Evolutionary conservation across 2,888 invertebrate species (phyloP).

Genomic region (Gisinianus flammeolus): DNA sequence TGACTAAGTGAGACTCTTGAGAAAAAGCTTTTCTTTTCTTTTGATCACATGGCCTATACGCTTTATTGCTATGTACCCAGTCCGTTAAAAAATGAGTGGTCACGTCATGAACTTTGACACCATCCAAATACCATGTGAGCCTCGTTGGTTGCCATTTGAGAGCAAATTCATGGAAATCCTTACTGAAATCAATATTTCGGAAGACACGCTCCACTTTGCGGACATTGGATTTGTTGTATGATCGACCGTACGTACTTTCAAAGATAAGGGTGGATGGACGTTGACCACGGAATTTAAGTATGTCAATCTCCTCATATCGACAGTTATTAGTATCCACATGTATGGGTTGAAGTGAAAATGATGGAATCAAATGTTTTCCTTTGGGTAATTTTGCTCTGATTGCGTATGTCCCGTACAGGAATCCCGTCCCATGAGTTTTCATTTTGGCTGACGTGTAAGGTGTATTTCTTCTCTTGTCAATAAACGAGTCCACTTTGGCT

Average conservation of each 20-base stretch:
- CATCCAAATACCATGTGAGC: constrained; percentile 56
- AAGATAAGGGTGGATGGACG: constrained; percentile 49
- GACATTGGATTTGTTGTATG: constrained; percentile 43
- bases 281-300: constrained; percentile 52
- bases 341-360: constrained; percentile 51
- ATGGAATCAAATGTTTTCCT: constrained; percentile 52
- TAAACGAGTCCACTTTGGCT: constrained; percentile 40
- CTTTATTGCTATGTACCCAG: constrained; percentile 50
- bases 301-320: constrained; percentile 56
- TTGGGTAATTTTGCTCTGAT: constrained; percentile 52
- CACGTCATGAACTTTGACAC: constrained; percentile 44
- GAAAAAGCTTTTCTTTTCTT: constrained; percentile 51
- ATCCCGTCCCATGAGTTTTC: constrained; percentile 46
- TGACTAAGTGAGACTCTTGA: constrained; percentile 48
- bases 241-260: constrained; percentile 49
- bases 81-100: constrained; percentile 54
- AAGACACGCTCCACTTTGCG: constrained; percentile 47
- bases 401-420: constrained; percentile 50
- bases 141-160: constrained; percentile 51
- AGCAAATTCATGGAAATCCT: constrained; percentile 55
- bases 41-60: constrained; percentile 45
- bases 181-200: constrained; percentile 47
- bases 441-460: constrained; percentile 53
- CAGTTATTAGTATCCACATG: constrained; percentile 54
- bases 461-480: constrained; percentile 45